Conservation (phyloP, 2,888 invertebrate species). For the Epinotia demarniana region DNA sequence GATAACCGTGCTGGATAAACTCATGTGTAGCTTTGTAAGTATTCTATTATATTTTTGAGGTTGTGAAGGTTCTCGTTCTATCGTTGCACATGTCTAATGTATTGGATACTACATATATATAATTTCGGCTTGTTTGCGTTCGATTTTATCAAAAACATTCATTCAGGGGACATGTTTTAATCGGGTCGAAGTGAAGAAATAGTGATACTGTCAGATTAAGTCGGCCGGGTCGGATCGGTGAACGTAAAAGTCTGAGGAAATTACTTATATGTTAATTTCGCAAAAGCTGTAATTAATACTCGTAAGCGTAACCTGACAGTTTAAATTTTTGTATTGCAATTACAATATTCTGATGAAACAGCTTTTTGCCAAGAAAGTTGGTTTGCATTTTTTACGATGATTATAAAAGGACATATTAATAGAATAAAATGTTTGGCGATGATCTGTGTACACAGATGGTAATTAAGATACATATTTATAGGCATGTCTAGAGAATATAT, state of each 20-base stretch:
- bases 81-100: too few species aligned
- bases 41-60: too few species aligned
- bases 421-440: background rate
- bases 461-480: background rate
- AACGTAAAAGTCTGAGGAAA: constrained; percentile 10
- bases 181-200: background rate
- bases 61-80: too few species aligned
- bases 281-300: constrained; percentile 12
- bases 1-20: too few species aligned
- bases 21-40: too few species aligned
- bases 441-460: background rate
- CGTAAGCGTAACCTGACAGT: background rate
- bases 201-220: background rate
- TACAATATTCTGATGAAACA: background rate
- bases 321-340: background rate
- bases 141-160: too few species aligned
- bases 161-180: background rate
- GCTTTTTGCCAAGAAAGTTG: background rate
- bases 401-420: background rate
- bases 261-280: constrained; percentile 7
- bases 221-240: background rate
- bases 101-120: too few species aligned
- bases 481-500: too few species aligned
- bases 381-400: background rate
- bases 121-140: too few species aligned